phyloP scores from a whole-genome alignment of 2,888 invertebrate genomes.

The Falcaria lacertinaria region DNA sequence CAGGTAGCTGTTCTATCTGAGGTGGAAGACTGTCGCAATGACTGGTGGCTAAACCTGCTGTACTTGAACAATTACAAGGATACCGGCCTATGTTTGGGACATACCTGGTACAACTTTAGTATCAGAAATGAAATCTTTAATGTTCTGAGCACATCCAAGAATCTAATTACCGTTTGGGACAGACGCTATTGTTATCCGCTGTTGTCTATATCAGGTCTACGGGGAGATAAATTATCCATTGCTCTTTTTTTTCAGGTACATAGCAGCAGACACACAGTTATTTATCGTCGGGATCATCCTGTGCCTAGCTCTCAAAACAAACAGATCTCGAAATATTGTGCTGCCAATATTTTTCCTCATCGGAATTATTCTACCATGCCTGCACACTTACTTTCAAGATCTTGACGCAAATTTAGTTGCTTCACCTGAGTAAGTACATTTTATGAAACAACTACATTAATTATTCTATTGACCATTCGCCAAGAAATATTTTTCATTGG shows the following conservation, averaged over 20 bases:
- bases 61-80: slow-evolving; percentile 46
- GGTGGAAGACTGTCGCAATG: slow-evolving; percentile 25
- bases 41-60: slow-evolving; percentile 39
- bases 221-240: no score
- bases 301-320: slow-evolving; percentile 12
- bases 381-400: slow-evolving; percentile 36
- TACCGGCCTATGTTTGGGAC: slow-evolving; percentile 30
- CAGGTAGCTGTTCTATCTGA: slow-evolving; percentile 24
- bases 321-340: slow-evolving; percentile 12
- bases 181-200: no score
- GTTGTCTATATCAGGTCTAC: no score
- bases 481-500: no score
- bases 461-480: no score
- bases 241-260: slow-evolving; percentile 25
- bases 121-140: no score
- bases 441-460: no score
- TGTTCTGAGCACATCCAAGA: no score
- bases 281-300: slow-evolving; percentile 25
- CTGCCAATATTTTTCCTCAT: slow-evolving; percentile 19
- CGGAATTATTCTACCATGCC: slow-evolving; percentile 27
- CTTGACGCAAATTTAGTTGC: slow-evolving; percentile 32
- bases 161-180: no score
- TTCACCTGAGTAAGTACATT: slow-evolving; percentile 38
- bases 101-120: slow-evolving; percentile 28
- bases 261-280: slow-evolving; percentile 43